Evolutionary conservation across 2,797 vertebrate genomes (phyloP).

Genomic region (Malurus leucopterus): DNA sequence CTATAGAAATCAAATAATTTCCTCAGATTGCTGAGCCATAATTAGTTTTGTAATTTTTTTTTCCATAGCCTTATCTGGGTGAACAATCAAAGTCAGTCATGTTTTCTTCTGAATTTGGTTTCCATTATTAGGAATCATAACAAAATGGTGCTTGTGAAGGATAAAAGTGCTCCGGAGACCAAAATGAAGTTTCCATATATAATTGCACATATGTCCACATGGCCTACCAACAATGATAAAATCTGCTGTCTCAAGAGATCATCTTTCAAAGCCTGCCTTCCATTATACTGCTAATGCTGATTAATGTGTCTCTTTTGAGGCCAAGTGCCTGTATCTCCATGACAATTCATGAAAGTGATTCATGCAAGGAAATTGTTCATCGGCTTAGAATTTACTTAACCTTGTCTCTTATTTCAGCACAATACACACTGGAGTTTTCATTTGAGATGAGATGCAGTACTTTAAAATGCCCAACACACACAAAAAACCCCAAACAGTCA

Average conservation of each 20-base stretch:
- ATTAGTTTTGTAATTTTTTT: neutral
- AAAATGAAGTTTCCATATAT: neutral
- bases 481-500: neutral
- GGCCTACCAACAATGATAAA: neutral
- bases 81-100: neutral
- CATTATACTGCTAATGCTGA: slow-evolving; percentile 36
- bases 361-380: slow-evolving; percentile 24
- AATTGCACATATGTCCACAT: slow-evolving; percentile 36
- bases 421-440: slow-evolving; percentile 3
- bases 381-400: slow-evolving; percentile 38
- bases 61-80: neutral
- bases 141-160: neutral
- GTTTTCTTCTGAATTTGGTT: slow-evolving; percentile 15
- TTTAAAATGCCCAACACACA: neutral
- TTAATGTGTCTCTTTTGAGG: neutral
- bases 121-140: slow-evolving; percentile 2
- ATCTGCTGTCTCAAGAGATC: slow-evolving; percentile 37
- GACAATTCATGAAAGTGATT: slow-evolving; percentile 37
- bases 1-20: neutral
- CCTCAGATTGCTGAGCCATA: neutral
- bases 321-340: slow-evolving; percentile 28
- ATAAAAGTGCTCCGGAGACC: neutral
- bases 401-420: slow-evolving; percentile 36
- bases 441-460: neutral
- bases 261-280: slow-evolving; percentile 15